These are phyloP conservation scores for Selene dorsalis DNA, from an alignment of 2,797 vertebrate genomes.

Conservation along the genomic window DNA sequence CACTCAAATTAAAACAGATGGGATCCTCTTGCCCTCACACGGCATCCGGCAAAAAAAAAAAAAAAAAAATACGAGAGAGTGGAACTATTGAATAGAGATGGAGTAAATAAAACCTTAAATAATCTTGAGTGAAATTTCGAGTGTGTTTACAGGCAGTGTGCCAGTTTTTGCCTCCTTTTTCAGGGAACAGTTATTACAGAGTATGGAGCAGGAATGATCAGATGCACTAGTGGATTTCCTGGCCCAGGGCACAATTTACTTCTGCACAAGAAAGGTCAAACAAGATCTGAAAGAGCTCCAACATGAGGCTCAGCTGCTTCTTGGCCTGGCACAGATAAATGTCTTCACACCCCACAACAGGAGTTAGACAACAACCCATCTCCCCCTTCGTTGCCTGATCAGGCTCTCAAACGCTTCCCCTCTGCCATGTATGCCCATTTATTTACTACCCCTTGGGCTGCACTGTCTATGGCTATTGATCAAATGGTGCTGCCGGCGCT, in stretches of 20 bases:
- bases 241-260: conserved; percentile 9
- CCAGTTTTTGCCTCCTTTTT: background rate
- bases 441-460: conserved; percentile 73
- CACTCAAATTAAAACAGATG: conserved; percentile 43
- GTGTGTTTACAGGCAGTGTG: conserved; percentile 14
- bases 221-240: conserved; percentile 30
- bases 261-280: conserved; percentile 18
- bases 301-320: conserved; percentile 8
- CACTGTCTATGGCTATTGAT: conserved; percentile 86
- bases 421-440: conserved; percentile 55
- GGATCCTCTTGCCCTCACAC: conserved; percentile 8
- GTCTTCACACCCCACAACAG: conserved; percentile 46
- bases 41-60: background rate
- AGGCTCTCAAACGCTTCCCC: conserved; percentile 44
- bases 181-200: background rate
- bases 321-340: conserved; percentile 46
- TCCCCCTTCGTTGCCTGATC: conserved; percentile 23
- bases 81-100: background rate
- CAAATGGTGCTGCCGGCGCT: conserved; percentile 74
- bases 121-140: conserved; percentile 1
- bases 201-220: conserved; percentile 17
- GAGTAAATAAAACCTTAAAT: conserved; percentile 7
- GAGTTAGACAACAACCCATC: conserved; percentile 57
- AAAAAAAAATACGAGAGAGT: background rate
- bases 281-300: conserved; percentile 32